Percentiles rank a stretch among this genome's conserved stretches.
Conservation (phyloP, 2,113 vertebrate species). For the Pelobates fuscus region DNA sequence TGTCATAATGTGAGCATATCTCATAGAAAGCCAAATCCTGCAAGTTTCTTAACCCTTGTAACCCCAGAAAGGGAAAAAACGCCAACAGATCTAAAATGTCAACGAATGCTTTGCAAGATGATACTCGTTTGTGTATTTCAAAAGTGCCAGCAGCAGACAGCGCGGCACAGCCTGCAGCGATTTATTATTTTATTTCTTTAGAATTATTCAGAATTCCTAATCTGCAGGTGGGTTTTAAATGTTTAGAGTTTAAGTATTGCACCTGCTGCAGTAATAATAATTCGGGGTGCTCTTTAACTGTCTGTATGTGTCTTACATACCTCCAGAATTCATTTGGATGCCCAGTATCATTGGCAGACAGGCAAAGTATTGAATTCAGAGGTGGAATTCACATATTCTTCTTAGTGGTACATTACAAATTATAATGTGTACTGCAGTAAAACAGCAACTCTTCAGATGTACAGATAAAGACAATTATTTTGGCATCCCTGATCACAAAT, state of each 20-base stretch:
- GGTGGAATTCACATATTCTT: neutral
- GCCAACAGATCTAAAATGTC: too few species aligned
- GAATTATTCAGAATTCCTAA: slow-evolving; percentile 31
- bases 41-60: slow-evolving; percentile 21
- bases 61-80: too few species aligned
- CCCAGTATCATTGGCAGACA: neutral
- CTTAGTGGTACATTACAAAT: neutral
- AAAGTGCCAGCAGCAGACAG: too few species aligned
- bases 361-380: neutral
- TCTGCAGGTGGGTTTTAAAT: slow-evolving; percentile 39
- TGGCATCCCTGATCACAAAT: too few species aligned
- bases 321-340: neutral
- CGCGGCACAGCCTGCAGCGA: too few species aligned
- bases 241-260: slow-evolving; percentile 2
- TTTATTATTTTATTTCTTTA: neutral
- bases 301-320: neutral
- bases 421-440: neutral
- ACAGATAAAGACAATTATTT: too few species aligned
- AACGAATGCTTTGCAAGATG: too few species aligned
- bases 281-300: slow-evolving; percentile 1
- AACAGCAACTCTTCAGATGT: too few species aligned
- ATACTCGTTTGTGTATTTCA: too few species aligned
- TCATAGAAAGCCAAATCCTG: slow-evolving; percentile 26
- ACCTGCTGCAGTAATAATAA: slow-evolving; percentile 39
- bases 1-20: slow-evolving; percentile 7